Evolutionary conservation across 2,113 vertebrate genomes (phyloP).

Genomic region (Rallus limicola): DNA sequence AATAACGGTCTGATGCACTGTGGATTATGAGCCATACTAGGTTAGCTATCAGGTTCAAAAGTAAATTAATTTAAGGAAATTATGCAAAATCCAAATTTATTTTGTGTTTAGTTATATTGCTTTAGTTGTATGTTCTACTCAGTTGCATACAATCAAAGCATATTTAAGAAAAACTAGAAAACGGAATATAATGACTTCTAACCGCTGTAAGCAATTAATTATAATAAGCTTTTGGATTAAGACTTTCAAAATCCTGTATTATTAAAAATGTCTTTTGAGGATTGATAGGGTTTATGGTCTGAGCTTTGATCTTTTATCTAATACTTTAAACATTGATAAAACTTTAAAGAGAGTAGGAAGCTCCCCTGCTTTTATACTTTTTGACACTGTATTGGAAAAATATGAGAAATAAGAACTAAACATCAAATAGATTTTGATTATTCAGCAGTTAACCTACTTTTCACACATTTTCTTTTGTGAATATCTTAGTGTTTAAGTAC

Average conservation of each 20-base stretch:
- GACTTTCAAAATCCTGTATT: not conserved
- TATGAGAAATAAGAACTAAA: slow-evolving; percentile 20
- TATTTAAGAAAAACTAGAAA: not conserved
- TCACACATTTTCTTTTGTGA: not conserved
- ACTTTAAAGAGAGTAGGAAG: not conserved
- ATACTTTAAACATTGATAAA: slow-evolving; percentile 13
- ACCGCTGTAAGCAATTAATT: not conserved
- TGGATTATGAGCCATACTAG: not conserved
- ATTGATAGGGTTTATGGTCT: slow-evolving; percentile 24
- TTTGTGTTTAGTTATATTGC: not conserved
- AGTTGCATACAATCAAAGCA: not conserved
- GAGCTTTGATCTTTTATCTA: slow-evolving; percentile 33
- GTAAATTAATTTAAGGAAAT: not conserved
- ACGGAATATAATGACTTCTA: not conserved
- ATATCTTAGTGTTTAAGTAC: not conserved
- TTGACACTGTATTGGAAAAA: not conserved
- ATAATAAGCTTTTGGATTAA: not conserved
- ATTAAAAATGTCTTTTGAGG: slow-evolving; percentile 18
- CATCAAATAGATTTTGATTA: slow-evolving; percentile 17
- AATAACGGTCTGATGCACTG: not conserved
- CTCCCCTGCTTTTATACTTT: slow-evolving; percentile 9
- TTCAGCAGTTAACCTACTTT: not conserved
- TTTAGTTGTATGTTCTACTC: not conserved
- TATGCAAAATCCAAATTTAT: not conserved
- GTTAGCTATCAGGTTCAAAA: not conserved